Evolutionary conservation across 2,113 vertebrate species (phyloP).

Genomic region (Actenoides hombroni): DNA sequence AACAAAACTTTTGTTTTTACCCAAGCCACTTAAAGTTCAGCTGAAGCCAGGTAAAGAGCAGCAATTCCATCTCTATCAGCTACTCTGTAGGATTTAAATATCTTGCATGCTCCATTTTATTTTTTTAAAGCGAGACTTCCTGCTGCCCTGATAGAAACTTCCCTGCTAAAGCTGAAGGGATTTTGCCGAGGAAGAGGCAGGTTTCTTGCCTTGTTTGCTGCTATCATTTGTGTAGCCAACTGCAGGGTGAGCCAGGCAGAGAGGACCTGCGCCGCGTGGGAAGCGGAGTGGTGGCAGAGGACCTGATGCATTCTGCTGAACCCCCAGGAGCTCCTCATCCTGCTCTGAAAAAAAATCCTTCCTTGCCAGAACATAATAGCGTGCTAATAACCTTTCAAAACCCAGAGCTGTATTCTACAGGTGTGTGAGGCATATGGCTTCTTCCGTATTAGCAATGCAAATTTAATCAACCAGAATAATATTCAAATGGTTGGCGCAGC

Average conservation of each 20-base stretch:
- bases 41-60: background rate
- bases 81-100: background rate
- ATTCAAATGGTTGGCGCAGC: conserved; percentile 41
- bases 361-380: background rate
- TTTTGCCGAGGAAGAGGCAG: background rate
- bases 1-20: background rate
- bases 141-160: background rate
- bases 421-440: conserved; percentile 49
- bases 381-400: conserved; percentile 41
- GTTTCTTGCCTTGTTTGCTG: background rate
- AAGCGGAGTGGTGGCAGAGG: background rate
- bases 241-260: background rate
- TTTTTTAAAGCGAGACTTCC: background rate
- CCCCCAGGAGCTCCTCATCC: background rate
- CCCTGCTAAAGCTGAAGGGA: background rate
- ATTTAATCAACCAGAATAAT: conserved; percentile 65
- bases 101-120: background rate
- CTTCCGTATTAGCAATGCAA: conserved; percentile 60
- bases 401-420: conserved; percentile 17
- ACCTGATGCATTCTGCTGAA: background rate
- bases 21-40: background rate
- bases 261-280: background rate
- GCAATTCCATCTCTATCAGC: background rate
- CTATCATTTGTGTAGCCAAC: rapidly evolving
- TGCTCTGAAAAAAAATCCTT: background rate